Evolutionary conservation across 2,888 invertebrate genomes (phyloP).

Genomic region (Gisinianus flammeolus): DNA sequence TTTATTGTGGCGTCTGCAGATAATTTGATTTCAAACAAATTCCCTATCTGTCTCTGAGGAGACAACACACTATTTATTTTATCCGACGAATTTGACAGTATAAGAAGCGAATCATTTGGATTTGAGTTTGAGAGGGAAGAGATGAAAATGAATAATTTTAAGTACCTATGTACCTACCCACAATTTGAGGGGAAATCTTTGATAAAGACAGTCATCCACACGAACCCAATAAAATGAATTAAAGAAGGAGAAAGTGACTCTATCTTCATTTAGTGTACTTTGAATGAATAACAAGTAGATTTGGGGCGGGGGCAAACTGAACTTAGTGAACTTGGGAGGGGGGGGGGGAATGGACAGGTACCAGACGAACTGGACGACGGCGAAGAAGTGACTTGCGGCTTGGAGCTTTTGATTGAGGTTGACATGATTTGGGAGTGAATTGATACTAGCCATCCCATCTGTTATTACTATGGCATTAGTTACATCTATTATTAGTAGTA

Average conservation of each 20-base stretch:
- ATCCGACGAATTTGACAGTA: no score
- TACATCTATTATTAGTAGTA: no score
- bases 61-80: no score
- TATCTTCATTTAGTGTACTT: background rate
- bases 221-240: background rate
- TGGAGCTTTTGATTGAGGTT: constrained; percentile 14
- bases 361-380: background rate
- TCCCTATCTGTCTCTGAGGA: background rate
- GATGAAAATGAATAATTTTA: no score
- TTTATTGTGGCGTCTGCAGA: background rate
- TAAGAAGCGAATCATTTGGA: no score
- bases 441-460: background rate
- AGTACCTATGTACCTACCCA: no score
- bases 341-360: background rate
- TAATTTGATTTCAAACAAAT: background rate
- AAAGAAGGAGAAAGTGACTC: background rate
- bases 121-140: no score
- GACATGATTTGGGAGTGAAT: constrained; percentile 19
- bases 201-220: background rate
- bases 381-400: constrained; percentile 12
- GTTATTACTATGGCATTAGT: no score
- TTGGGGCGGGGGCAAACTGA: background rate
- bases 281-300: background rate
- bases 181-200: no score
- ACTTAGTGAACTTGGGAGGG: background rate